Conservation (phyloP, 2,113 vertebrate genomes). For the Colius striatus region DNA sequence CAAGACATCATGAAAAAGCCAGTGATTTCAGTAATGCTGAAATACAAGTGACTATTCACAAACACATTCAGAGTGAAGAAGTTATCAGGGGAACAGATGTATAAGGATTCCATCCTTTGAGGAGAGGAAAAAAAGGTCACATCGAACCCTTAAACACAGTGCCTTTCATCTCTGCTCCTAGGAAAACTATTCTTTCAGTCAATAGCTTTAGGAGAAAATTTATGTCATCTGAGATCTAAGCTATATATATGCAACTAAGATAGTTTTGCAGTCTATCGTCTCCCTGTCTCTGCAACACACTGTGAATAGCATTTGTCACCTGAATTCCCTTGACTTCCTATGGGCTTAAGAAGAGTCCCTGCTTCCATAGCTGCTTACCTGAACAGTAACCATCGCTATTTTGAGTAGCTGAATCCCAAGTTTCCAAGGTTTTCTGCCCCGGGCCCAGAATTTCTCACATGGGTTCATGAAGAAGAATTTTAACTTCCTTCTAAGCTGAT, state of each 20-base stretch:
- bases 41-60: not conserved
- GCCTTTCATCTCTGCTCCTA: not conserved
- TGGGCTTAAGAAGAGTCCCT: not conserved
- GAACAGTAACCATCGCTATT: constrained; percentile 89
- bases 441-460: constrained; percentile 93
- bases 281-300: not conserved
- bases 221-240: not conserved
- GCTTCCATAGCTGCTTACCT: constrained; percentile 75
- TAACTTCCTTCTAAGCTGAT: constrained; percentile 88
- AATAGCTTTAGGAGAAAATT: not conserved
- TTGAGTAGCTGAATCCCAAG: constrained; percentile 91
- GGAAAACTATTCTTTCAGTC: not conserved
- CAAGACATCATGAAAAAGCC: not conserved
- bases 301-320: not conserved
- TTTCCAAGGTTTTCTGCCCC: constrained; percentile 94
- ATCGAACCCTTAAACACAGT: not conserved
- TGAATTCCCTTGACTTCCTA: not conserved
- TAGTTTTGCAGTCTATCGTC: not conserved
- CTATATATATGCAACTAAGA: not conserved
- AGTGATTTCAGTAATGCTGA: not conserved
- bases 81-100: not conserved
- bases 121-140: not conserved
- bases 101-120: not conserved
- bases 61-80: not conserved
- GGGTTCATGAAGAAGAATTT: constrained; percentile 98